phyloP scores from a whole-genome alignment of 2,888 invertebrate species.

The Lottia scabra region DNA sequence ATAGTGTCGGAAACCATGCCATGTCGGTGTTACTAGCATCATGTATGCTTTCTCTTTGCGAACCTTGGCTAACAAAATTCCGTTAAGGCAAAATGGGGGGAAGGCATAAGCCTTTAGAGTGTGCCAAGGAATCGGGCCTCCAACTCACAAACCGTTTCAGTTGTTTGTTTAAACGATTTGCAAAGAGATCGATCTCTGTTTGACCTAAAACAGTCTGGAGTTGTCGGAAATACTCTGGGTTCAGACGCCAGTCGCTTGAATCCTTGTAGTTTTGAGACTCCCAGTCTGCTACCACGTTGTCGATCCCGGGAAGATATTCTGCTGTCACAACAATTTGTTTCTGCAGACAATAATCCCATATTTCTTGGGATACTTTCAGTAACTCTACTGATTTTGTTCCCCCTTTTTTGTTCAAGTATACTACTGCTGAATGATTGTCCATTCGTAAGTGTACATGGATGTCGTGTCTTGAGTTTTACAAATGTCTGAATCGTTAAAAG shows the following conservation, averaged over 20 bases:
- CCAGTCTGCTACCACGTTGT: neutral
- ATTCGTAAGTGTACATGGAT: constrained; percentile 11
- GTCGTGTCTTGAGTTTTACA: constrained; percentile 8
- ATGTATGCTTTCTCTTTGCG: too few species aligned
- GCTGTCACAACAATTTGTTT: neutral
- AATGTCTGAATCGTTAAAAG: constrained; percentile 15
- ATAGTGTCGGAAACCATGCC: too few species aligned
- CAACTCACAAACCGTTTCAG: too few species aligned
- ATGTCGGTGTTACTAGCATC: too few species aligned
- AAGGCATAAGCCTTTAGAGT: constrained; percentile 12
- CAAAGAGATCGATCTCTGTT: too few species aligned
- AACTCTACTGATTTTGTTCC: neutral
- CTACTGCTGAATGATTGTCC: constrained; percentile 18
- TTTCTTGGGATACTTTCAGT: neutral
- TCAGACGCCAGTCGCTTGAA: constrained; percentile 1
- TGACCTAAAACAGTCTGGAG: too few species aligned
- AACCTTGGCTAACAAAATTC: too few species aligned
- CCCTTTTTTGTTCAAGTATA: constrained; percentile 23
- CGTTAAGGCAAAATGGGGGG: constrained; percentile 10
- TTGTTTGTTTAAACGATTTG: too few species aligned
- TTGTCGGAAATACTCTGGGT: too few species aligned
- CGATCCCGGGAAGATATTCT: neutral
- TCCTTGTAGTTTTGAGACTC: neutral
- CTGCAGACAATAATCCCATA: too few species aligned
- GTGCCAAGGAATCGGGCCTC: neutral